These are phyloP conservation scores for Nezara viridula DNA, from an alignment of 2,888 invertebrate species.

Conservation along the genomic window DNA sequence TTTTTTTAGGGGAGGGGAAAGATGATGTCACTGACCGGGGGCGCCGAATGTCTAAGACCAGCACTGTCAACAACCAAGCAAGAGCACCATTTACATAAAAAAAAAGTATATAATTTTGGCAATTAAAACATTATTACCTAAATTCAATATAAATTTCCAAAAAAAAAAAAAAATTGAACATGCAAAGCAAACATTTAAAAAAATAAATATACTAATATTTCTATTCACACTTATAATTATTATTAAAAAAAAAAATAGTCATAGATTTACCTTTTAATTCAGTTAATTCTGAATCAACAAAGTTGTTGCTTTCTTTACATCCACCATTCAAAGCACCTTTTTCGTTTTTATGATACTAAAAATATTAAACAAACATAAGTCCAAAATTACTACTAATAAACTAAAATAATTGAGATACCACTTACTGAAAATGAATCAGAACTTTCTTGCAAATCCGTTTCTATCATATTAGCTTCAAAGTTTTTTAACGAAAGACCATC, in stretches of 20 bases:
- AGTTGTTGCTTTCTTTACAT: constrained; percentile 11
- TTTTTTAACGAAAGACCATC: constrained; percentile 27
- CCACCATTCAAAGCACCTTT: constrained; percentile 54
- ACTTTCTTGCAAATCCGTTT: constrained; percentile 25
- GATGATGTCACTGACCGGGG: no score
- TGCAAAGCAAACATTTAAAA: no score
- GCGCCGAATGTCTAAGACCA: no score
- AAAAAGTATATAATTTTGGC: no score
- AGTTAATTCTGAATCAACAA: constrained; percentile 31
- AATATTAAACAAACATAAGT: constrained; percentile 36
- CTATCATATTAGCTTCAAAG: constrained; percentile 39
- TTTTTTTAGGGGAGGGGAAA: no score
- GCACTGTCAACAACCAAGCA: no score
- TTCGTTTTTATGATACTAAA: constrained; percentile 41
- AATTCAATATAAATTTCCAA: no score
- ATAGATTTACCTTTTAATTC: constrained; percentile 22
- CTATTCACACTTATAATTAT: no score
- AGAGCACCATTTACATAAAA: no score
- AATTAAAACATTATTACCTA: no score
- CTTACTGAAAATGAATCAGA: constrained; percentile 50
- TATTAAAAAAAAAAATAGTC: background rate
- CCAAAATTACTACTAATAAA: background rate
- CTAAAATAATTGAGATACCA: constrained; percentile 5
- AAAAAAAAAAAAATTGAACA: no score
- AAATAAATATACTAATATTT: no score